These are phyloP conservation scores for Albula glossodonta DNA, from an alignment of 2,113 vertebrate genomes.

Conservation along the genomic window DNA sequence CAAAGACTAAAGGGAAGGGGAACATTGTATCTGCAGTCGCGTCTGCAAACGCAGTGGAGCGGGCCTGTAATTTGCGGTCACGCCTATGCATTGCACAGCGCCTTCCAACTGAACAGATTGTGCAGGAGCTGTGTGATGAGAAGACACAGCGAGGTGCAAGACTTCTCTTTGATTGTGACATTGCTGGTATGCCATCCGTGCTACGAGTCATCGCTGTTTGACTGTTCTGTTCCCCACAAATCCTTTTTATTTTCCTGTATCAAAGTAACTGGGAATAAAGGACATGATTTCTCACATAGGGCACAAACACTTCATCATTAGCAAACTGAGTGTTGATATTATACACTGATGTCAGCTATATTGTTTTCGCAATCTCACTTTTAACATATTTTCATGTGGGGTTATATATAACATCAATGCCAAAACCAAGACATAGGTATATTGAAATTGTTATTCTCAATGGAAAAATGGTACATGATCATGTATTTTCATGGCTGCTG, in stretches of 20 bases:
- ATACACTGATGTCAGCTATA: background rate
- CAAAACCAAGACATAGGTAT: too few relatives aligned
- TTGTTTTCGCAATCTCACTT: too few relatives aligned
- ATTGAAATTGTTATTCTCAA: too few relatives aligned
- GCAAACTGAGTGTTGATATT: background rate
- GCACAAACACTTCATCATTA: background rate
- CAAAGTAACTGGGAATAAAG: background rate
- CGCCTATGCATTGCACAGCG: background rate
- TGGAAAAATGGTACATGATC: too few relatives aligned
- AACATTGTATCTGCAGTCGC: background rate
- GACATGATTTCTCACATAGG: background rate
- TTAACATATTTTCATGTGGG: too few relatives aligned
- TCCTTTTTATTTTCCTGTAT: background rate
- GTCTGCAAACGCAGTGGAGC: background rate
- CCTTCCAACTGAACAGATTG: background rate
- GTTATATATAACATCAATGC: too few relatives aligned
- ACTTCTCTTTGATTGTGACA: background rate
- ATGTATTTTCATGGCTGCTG: too few relatives aligned
- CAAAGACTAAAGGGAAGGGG: background rate
- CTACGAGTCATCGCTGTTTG: background rate
- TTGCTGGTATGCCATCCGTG: background rate
- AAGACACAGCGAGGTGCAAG: background rate
- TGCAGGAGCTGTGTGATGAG: background rate
- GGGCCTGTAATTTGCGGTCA: slow-evolving; percentile 1
- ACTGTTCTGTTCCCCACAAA: background rate